Conservation (phyloP, 2,888 invertebrate species). For the Tenthredo mesomela region DNA sequence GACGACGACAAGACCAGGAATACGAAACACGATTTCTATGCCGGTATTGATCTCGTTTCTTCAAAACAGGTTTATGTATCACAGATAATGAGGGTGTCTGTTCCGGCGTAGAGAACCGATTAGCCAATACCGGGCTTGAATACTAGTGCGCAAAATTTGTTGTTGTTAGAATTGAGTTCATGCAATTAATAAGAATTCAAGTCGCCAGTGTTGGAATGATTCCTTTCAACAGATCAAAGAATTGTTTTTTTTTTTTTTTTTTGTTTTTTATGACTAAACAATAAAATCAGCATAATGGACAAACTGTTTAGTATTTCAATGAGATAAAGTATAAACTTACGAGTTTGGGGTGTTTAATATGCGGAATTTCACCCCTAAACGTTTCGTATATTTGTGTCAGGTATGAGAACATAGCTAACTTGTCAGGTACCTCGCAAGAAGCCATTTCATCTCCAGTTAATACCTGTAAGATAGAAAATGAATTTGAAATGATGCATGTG, state of each 20-base stretch:
- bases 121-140: neutral
- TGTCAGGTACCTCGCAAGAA: slow-evolving; percentile 86
- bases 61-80: slow-evolving; percentile 31
- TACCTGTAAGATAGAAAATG: slow-evolving; percentile 72
- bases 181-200: neutral
- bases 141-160: slow-evolving; percentile 19
- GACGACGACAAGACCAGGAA: slow-evolving; percentile 1
- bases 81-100: slow-evolving; percentile 1
- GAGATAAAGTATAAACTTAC: slow-evolving; percentile 76
- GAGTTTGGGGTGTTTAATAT: slow-evolving; percentile 87
- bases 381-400: slow-evolving; percentile 93
- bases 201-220: neutral
- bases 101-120: neutral
- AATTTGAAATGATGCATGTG: neutral
- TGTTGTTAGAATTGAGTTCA: slow-evolving; percentile 3
- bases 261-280: neutral
- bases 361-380: slow-evolving; percentile 95
- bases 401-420: slow-evolving; percentile 89
- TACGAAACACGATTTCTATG: slow-evolving; percentile 16
- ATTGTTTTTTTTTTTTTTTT: neutral
- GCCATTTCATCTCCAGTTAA: slow-evolving; percentile 90
- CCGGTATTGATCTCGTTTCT: neutral
- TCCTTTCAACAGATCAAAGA: neutral
- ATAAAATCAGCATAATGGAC: neutral
- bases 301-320: neutral